Base-by-base conservation (phyloP, 1,140 invertebrate species). In the Adoxophyes honmai region DNA sequence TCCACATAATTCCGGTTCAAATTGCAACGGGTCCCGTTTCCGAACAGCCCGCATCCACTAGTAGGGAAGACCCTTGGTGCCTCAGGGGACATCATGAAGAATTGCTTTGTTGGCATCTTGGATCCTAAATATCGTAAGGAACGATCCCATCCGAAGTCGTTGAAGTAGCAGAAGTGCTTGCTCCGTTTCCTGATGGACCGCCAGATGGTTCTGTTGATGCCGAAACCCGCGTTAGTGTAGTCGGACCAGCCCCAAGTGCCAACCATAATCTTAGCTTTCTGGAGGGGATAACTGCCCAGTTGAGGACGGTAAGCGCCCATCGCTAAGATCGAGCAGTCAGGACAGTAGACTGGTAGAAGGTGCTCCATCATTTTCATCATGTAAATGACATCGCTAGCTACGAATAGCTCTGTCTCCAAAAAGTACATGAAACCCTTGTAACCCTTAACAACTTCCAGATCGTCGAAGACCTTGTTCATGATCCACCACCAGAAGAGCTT, bases 401-500 rank as follows among this genome's bases (percentile, higher is more conserved):
- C 66, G 53, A 65, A 70, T 42, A 72, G 59, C 48, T 74, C 59
- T 16, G 69, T 70, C 58, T 79, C 73, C 0, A 79, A 36, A 59
- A 76, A 71, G 33, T 76, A n/a, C 0, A 79, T 34, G 1, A 59
- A 55, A 18, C 61, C 58, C 0, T 63, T 60, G 16, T 61, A 72
- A 14, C 69, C 39, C 39, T 67, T 52, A 8, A 58, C 38, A 0
- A 61, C 34, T 5, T 55, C 16, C 1, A 76, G 35, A 52, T 67
- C 42, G 16, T 79, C 69, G 48, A 79, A 79, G 1, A 79, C 60
- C 35, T 64, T 59, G 42, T 64, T 66, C 2, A 44, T 35, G 51
- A 59, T 68, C 76, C 76, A 79, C 76, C 76, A 79, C 72, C 71
- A 79, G 39, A 70, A 69, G 21, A 70, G 66, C 52, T 76, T 78